Evolutionary conservation across 2,113 vertebrate species (phyloP), one percentile per base, ranked within the genome.

Genomic region (Cephalopterus ornatus): DNA sequence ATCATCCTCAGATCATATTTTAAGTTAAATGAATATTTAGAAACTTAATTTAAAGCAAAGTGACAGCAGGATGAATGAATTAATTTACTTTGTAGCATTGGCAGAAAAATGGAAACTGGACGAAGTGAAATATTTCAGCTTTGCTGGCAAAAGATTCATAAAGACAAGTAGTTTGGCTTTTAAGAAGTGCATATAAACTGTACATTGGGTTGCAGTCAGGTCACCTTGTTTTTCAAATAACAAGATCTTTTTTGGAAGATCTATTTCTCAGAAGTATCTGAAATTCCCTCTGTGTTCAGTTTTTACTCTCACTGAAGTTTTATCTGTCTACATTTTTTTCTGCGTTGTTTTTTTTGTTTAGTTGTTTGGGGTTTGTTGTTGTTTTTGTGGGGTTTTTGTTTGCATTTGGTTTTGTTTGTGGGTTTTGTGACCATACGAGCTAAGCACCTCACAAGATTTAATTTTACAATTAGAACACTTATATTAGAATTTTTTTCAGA

Each of bases 71-170:
- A 75, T 85, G 50, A 76, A 87, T 81, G 28, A 85, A 72, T 89
- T 5, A 71, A 86, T 92, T 55, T 52, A 79, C 84, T 84, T 80
- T 41, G 47, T 65, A 68, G 7, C 11, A 30, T 41, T 96, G 71
- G 70, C 66, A 95, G 81, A 71, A 71, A 79, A 85, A 59, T 89
- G 52, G 61, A 53, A 73, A 89, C 66, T 56, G 46, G 47, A 75
- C 53, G 89, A 81, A 88, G 65, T 75, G 21, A 90, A 94, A 86
- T 72, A 79, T 79, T 95, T 95, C 72, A 70, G n/a, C 75, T 92
- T 91, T 63, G 4, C 55, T 96, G 55, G 59, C 59, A 74, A 62
- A 39, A 67, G 6, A 26, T 71, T 55, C 1, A 0, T 42, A 61
- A 85, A 83, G 26, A 50, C 37, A 23, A n/a, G 59, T 33, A 67